Base-by-base conservation (phyloP, 2,113 vertebrate species). In the Vombatus ursinus region DNA sequence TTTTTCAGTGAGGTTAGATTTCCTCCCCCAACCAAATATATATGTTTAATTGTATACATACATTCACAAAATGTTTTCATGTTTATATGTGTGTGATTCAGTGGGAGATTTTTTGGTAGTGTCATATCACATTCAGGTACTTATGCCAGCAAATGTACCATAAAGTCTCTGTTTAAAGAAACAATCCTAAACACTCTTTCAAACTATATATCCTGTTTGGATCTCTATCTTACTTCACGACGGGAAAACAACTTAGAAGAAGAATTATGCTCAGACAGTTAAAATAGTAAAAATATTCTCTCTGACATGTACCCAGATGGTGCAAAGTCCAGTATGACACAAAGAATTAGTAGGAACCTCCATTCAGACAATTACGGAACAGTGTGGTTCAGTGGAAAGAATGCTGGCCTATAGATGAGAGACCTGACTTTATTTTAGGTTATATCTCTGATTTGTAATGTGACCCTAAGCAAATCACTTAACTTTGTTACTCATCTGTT, bases 1-100 rank as follows among this genome's bases (percentile, higher is more conserved):
- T 84, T 98, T 96, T 96, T 89, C 50, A 52, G 50, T 50, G 31
- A 8, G 5, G 97, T 97, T 96, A 92, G 3, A 53, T 91, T 94
- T 93, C 92, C 51, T 94, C 68, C 37, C 6, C 31, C 31, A 77
- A 57, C 5, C 57, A 94, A 47, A 50, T 90, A 52, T 24, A 37
- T 22, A 19, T 54, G 94, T 84, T 22, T 22, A 84, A 44, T 44
- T 84, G 7, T 44, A 23, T 3, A 44, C 19, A 84, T 23, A 77
- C 10, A 77, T 77, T 14, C 16, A 77, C 14, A 37, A 37, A 68
- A 61, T 61, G 28, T 61, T 11, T 61, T 61, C 28, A 61, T 31
- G 31, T 24, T 16, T 37, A 44, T 44, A 1, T 84, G 7, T 84
- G 3, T 84, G n/a, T 23, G n/a, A 22, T 68, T 92, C 68, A 23